Conservation (phyloP, 2,797 vertebrate species). For the Melanotaenia trifasciata region DNA sequence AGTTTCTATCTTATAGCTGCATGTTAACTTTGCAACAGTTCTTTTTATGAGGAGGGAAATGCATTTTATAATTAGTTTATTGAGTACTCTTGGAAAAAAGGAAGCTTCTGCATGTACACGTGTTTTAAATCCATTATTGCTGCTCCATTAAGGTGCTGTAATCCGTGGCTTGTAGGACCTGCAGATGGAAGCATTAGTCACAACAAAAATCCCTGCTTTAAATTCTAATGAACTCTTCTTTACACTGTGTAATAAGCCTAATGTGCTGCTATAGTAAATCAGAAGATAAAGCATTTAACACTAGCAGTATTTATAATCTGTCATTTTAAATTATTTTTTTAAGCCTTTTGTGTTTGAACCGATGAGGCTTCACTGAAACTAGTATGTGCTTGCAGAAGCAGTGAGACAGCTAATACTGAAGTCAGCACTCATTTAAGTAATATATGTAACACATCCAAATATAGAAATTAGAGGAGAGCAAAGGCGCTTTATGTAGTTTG, state of each 20-base stretch:
- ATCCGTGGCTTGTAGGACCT: constrained; percentile 1
- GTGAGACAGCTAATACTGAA: background rate
- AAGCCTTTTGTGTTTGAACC: background rate
- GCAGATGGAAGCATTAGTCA: constrained; percentile 17
- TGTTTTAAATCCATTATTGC: constrained; percentile 7
- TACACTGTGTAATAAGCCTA: constrained; percentile 32
- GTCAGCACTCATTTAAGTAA: background rate
- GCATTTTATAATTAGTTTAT: background rate
- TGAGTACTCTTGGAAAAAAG: background rate
- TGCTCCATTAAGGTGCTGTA: background rate
- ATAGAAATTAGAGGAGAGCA: no score
- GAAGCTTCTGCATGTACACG: background rate
- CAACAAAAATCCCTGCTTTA: constrained; percentile 35
- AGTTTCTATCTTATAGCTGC: background rate
- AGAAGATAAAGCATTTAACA: constrained; percentile 23
- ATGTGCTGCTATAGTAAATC: constrained; percentile 1
- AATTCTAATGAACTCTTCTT: constrained; percentile 26
- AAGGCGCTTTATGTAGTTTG: background rate
- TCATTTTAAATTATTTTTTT: background rate
- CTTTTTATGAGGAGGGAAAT: background rate
- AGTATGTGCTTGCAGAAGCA: background rate
- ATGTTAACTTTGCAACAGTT: background rate
- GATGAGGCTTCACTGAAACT: background rate
- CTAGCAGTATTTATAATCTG: background rate
- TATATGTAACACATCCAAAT: no score